Percentiles rank a stretch among this genome's conserved stretches.
phyloP scores from a whole-genome alignment of 1,140 invertebrate genomes.

The Pseudachorutes palmiensis region DNA sequence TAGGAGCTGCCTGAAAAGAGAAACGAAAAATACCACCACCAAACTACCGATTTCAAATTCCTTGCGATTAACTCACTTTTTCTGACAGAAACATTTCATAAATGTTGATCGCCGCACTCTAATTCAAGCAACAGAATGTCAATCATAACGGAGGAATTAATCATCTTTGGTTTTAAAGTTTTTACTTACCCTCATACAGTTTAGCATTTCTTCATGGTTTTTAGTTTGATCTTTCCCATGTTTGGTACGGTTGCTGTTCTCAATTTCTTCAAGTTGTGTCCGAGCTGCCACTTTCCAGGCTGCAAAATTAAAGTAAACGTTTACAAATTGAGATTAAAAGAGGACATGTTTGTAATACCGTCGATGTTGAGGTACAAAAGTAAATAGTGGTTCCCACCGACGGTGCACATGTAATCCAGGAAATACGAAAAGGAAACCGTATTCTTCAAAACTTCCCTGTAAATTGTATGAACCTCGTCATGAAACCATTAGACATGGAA shows the following conservation, averaged over 20 bases:
- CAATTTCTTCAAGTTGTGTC: slow-evolving; percentile 60
- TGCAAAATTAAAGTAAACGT: slow-evolving; percentile 39
- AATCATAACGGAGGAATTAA: not conserved
- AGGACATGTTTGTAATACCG: slow-evolving; percentile 42
- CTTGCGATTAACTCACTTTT: slow-evolving; percentile 48
- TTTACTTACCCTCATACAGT: slow-evolving; percentile 53
- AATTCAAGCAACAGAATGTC: not conserved
- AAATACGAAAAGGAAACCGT: slow-evolving; percentile 71
- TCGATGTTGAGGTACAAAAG: slow-evolving; percentile 78
- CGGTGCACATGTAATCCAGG: slow-evolving; percentile 67
- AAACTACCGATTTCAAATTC: not conserved
- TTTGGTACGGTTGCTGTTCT: slow-evolving; percentile 40
- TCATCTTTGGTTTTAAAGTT: not conserved
- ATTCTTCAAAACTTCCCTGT: slow-evolving; percentile 72
- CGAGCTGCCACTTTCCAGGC: slow-evolving; percentile 69
- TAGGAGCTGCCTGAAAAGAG: slow-evolving; percentile 51
- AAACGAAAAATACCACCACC: slow-evolving; percentile 13
- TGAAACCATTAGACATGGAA: not conserved
- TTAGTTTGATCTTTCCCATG: slow-evolving; percentile 28
- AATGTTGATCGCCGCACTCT: slow-evolving; percentile 50
- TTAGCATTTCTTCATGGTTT: slow-evolving; percentile 43
- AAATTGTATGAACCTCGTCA: slow-evolving; percentile 47
- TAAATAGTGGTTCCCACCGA: slow-evolving; percentile 64
- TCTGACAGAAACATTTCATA: slow-evolving; percentile 75
- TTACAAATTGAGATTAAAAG: not conserved